These are phyloP conservation scores for Acanthaster planci DNA, from an alignment of 35 echinoderm and acorn worm genomes.

Conservation along the genomic window DNA sequence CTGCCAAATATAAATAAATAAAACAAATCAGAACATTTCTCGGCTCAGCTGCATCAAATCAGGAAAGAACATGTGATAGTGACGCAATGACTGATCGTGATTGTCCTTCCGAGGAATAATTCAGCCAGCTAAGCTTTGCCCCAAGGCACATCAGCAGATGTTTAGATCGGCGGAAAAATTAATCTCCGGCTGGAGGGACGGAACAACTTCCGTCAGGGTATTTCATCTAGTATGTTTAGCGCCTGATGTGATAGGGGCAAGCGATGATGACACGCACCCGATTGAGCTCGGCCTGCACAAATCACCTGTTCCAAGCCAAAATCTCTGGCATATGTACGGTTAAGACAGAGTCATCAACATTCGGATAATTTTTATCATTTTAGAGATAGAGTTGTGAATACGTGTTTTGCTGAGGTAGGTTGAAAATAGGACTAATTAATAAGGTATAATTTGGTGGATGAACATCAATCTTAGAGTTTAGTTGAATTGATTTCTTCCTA, in stretches of 20 bases:
- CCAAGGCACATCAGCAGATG: constrained; percentile 3
- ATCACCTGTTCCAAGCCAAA: neutral
- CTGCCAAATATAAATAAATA: no score
- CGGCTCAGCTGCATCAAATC: neutral
- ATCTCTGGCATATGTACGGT: neutral
- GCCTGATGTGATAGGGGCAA: neutral
- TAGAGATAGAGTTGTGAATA: no score
- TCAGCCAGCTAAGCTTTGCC: neutral
- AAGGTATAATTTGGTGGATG: no score
- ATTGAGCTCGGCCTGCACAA: neutral
- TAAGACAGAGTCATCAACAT: no score
- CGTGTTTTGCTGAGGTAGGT: no score
- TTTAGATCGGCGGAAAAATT: constrained; percentile 5
- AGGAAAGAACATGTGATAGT: neutral
- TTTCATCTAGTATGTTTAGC: constrained; percentile 9
- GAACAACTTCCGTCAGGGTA: neutral
- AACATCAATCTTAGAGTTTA: no score
- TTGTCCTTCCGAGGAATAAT: neutral
- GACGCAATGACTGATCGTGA: neutral
- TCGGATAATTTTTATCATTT: no score
- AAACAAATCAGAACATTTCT: no score
- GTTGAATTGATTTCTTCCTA: no score
- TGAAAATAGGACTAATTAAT: no score
- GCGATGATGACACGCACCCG: neutral
- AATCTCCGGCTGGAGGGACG: neutral